Conservation (phyloP, 1,140 invertebrate species). For the Diprion similis region DNA sequence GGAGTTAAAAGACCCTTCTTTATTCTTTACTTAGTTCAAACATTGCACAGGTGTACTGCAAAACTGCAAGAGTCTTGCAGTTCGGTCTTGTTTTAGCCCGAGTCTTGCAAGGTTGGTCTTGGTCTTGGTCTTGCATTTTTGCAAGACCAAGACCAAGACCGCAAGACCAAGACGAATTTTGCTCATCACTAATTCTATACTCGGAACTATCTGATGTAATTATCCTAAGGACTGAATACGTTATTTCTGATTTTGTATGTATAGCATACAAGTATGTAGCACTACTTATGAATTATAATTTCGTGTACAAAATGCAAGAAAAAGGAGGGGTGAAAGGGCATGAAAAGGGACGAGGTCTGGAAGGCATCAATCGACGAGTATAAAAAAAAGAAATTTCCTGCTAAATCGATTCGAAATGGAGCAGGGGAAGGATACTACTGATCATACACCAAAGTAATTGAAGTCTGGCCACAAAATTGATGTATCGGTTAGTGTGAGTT, state of each 20-base stretch:
- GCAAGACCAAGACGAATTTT: no score
- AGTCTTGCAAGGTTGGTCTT: no score
- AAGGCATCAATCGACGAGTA: neutral
- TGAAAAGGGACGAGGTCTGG: neutral
- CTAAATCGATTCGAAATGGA: neutral
- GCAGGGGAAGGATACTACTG: neutral
- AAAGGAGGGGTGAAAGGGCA: neutral
- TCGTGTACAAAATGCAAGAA: neutral
- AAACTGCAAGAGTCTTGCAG: no score
- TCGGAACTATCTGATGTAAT: no score
- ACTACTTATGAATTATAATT: neutral
- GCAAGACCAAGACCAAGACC: no score
- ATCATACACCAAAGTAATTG: neutral
- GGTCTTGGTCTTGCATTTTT: no score
- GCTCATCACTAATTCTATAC: no score
- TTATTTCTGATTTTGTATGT: neutral
- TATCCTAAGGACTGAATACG: no score
- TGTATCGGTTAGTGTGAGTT: neutral
- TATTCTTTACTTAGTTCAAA: no score
- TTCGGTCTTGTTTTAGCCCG: no score
- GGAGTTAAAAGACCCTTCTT: no score
- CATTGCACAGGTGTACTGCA: no score
- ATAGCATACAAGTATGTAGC: neutral
- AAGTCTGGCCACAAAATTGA: neutral
- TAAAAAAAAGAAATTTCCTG: neutral